A percentile compares a stretch with the other conserved stretches of the same genome.
Evolutionary conservation across 92 coral and sea anemone species (phyloP).

Genomic region (Anthopleura xanthogrammica): DNA sequence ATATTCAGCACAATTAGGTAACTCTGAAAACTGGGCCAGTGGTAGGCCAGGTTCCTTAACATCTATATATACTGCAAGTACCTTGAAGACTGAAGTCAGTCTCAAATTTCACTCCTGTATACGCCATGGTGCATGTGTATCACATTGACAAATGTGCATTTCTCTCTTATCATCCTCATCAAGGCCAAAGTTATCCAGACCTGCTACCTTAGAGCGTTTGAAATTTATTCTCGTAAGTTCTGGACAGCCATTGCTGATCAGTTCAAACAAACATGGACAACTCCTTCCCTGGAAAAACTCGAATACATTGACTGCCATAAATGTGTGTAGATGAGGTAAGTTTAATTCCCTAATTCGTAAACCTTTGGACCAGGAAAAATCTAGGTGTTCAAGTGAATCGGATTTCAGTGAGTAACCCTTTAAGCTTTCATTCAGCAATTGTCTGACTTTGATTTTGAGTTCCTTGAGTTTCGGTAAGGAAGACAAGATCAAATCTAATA

Average conservation of each 20-base stretch:
- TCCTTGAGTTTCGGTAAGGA: constrained; percentile 42
- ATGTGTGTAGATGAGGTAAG: constrained; percentile 59
- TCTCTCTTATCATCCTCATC: constrained; percentile 28
- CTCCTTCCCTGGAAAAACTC: constrained; percentile 18
- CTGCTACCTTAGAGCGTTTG: constrained; percentile 38
- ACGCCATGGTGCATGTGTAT: constrained; percentile 2
- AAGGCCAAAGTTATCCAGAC: constrained; percentile 48
- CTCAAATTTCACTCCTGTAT: not conserved
- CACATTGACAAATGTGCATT: not conserved
- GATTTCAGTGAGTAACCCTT: constrained; percentile 54
- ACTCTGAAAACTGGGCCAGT: too few relatives aligned
- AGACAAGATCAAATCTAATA: constrained; percentile 36
- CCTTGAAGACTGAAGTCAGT: not conserved
- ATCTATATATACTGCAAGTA: not conserved
- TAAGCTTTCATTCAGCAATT: constrained; percentile 20
- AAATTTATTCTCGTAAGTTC: constrained; percentile 41
- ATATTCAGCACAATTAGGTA: too few relatives aligned
- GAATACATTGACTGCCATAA: constrained; percentile 32
- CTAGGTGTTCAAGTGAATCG: constrained; percentile 47
- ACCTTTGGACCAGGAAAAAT: constrained; percentile 51
- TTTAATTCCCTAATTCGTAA: constrained; percentile 34
- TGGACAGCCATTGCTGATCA: constrained; percentile 61
- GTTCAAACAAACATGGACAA: constrained; percentile 49
- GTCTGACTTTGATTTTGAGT: constrained; percentile 51
- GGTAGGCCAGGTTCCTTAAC: not conserved